Base-by-base conservation (phyloP, 2,888 invertebrate species). In the Lymantria monacha region DNA sequence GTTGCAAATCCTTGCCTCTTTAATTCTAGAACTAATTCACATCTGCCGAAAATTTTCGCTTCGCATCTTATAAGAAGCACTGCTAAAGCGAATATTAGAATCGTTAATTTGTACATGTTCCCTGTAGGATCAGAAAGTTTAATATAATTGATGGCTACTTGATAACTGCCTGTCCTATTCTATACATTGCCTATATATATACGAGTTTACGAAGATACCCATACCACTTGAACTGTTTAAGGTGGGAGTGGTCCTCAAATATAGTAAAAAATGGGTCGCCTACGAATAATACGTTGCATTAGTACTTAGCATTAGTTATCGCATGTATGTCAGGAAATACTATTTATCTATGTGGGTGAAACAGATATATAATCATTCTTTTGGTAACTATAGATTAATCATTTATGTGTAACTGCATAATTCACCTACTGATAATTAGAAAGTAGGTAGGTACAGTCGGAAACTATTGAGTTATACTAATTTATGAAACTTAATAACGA, bases 1-100 rank as follows among this genome's bases (percentile, higher is more conserved):
- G 69, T 71, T 0, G 81, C 76, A 44, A 81, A 78, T 0, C 78
- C 77, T 38, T 79, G 80, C 0, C 42, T 68, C 37, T 72, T 61
- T 12, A 83, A 59, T 46, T 77, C 75, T 0, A 49, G 51, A 0
- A 76, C 78, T 41, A 82, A 51, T 10, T 68, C 70, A 48, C 83
- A 83, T 61, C 72, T 70, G 0, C 61, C 68, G 10, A 73, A 5
- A 51, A 60, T 15, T 10, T 66, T 66, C 7, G 67, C 69, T 46
- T 73, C 61, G 9, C 59, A 53, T 7, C 13, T 11, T 30, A 41
- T 12, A 33, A 13, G 44, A n/a, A 52, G 9, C 9, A 33, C 44
- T 48, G 47, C 42, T 31, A 52, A n/a, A 43, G 42, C 37, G 13
- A 49, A 2, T 13, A 53, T 12, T 3, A 30, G 5, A 2, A 43